phyloP scores from a whole-genome alignment of 2,797 vertebrate genomes.

The Tapera naevia region DNA sequence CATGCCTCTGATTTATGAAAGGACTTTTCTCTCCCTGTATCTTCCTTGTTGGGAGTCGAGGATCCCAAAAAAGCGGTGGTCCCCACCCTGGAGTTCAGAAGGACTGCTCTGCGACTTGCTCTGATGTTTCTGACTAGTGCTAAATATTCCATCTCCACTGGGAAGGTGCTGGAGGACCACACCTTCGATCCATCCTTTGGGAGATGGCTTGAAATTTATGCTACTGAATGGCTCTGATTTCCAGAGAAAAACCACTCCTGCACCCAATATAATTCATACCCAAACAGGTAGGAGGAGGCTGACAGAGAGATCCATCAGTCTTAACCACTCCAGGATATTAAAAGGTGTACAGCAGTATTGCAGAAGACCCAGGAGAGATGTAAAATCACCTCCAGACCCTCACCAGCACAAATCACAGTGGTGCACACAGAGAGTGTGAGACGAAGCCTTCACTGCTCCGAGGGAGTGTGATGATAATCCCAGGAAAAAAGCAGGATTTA shows the following conservation, averaged over 20 bases:
- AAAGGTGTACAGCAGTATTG: accelerated
- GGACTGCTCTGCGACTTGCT: neutral
- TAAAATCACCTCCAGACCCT: neutral
- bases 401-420: accelerated
- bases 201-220: neutral
- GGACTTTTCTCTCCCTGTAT: neutral
- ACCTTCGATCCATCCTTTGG: neutral
- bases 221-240: neutral
- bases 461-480: accelerated
- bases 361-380: neutral
- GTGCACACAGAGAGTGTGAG: accelerated
- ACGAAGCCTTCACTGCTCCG: neutral
- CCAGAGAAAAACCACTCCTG: neutral
- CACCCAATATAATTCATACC: neutral
- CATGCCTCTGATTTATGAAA: constrained; percentile 38
- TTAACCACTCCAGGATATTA: neutral
- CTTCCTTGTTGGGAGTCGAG: neutral
- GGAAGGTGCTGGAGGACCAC: neutral
- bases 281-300: neutral
- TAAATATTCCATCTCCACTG: neutral
- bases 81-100: neutral
- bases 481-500: neutral
- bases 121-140: neutral
- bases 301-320: accelerated
- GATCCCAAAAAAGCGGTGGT: neutral